phyloP scores from a whole-genome alignment of 1,140 invertebrate species.

The Drosophila rufa region DNA sequence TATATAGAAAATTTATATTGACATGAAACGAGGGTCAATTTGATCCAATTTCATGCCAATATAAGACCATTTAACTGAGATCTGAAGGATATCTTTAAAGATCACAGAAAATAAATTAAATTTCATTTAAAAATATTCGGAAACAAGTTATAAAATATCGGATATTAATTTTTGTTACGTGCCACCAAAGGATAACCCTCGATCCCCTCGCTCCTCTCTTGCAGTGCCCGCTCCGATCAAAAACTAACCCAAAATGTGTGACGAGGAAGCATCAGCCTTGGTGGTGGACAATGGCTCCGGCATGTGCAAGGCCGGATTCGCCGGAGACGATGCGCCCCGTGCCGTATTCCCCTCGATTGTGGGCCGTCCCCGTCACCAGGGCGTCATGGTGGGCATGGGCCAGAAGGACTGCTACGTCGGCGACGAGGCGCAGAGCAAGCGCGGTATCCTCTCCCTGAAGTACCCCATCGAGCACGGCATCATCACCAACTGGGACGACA shows the following conservation, averaged over 20 bases:
- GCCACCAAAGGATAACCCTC: slow-evolving; percentile 6
- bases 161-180: neutral
- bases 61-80: neutral
- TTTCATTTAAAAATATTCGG: neutral
- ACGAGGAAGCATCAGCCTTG: slow-evolving; percentile 94
- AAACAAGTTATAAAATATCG: neutral
- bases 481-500: slow-evolving; percentile 95
- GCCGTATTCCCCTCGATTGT: slow-evolving; percentile 92
- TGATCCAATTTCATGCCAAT: neutral
- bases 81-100: neutral
- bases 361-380: slow-evolving; percentile 91
- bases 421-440: slow-evolving; percentile 93
- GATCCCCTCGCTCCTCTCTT: slow-evolving; percentile 15
- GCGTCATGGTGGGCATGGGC: slow-evolving; percentile 98
- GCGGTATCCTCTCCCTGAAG: slow-evolving; percentile 92
- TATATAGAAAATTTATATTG: neutral
- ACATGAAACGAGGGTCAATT: neutral
- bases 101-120: slow-evolving; percentile 2
- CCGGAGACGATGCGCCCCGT: slow-evolving; percentile 86
- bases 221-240: slow-evolving; percentile 57
- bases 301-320: slow-evolving; percentile 95
- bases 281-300: slow-evolving; percentile 96
- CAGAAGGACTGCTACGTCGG: slow-evolving; percentile 97
- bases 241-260: slow-evolving; percentile 84
- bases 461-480: slow-evolving; percentile 93